These are phyloP conservation scores for Yoshiicerus persimilis DNA, from an alignment of 1,140 invertebrate species.

Conservation along the genomic window DNA sequence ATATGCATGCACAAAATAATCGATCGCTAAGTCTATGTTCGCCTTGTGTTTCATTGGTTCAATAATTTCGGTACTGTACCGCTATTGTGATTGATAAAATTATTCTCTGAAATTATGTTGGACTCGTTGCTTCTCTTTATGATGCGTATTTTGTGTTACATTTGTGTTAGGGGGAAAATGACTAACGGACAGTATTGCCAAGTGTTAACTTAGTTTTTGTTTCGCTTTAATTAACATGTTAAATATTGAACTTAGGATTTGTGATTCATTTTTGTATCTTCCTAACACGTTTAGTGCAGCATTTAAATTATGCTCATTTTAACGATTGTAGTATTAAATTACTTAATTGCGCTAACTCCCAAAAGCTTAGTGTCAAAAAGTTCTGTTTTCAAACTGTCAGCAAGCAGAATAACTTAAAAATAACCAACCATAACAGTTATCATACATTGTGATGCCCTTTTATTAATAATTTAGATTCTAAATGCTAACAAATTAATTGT, in stretches of 20 bases:
- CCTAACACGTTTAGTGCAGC: not conserved
- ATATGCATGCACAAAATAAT: not conserved
- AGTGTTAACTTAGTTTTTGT: not conserved
- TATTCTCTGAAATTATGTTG: not conserved
- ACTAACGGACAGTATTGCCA: constrained; percentile 8
- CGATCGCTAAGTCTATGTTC: not conserved
- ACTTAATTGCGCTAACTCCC: not conserved
- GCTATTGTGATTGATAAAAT: not conserved
- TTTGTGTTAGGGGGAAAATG: not conserved
- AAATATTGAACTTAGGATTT: not conserved
- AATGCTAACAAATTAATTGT: not conserved
- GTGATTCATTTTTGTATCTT: not conserved
- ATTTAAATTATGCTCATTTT: not conserved
- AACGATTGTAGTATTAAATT: not conserved
- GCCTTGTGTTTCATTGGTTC: not conserved
- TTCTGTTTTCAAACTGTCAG: not conserved
- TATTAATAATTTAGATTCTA: not conserved
- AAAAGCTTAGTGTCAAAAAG: not conserved
- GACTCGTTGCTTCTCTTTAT: not conserved
- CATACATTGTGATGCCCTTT: constrained; percentile 10
- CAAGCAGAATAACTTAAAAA: not conserved
- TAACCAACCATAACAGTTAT: constrained; percentile 4
- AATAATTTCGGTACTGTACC: not conserved
- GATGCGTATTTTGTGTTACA: not conserved
- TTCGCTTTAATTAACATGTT: not conserved